Evolutionary conservation across 2,888 invertebrate species (phyloP).

Genomic region (Galeruca laticollis): DNA sequence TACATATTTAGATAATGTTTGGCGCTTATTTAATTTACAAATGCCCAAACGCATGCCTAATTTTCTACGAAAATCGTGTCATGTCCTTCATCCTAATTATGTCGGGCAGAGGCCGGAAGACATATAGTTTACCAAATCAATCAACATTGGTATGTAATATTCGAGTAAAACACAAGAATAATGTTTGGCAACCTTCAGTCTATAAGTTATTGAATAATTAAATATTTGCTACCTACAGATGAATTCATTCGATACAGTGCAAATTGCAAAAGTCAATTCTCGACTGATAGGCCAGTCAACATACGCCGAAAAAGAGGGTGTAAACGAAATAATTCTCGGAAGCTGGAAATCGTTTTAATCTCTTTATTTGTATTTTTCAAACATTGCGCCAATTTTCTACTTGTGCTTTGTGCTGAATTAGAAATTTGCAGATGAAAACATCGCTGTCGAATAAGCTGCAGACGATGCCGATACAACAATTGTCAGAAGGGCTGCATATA

Average conservation of each 20-base stretch:
- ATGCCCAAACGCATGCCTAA: background rate
- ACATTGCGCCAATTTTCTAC: too few relatives aligned
- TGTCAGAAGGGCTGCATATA: too few relatives aligned
- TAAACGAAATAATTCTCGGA: too few relatives aligned
- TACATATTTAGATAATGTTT: too few relatives aligned
- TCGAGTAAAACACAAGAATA: constrained; percentile 9
- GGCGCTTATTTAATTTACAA: background rate
- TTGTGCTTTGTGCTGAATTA: too few relatives aligned
- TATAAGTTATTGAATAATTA: constrained; percentile 31
- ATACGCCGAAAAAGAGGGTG: too few relatives aligned
- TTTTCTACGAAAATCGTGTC: background rate
- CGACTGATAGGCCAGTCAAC: too few relatives aligned
- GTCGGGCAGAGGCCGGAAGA: constrained; percentile 11
- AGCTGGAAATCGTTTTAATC: too few relatives aligned
- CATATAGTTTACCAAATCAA: constrained; percentile 13
- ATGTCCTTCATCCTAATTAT: constrained; percentile 7
- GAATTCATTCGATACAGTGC: constrained; percentile 20
- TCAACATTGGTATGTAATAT: constrained; percentile 15
- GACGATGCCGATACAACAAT: too few relatives aligned
- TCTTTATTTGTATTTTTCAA: too few relatives aligned
- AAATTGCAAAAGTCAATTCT: constrained; percentile 33
- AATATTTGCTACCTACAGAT: constrained; percentile 31
- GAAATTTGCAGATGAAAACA: too few relatives aligned
- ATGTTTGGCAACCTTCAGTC: constrained; percentile 24
- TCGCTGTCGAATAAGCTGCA: too few relatives aligned